A percentile compares a stretch with the other conserved stretches of the same genome.
These are phyloP conservation scores for Aeoliscus strigatus DNA, from an alignment of 2,797 vertebrate species.

Conservation along the genomic window DNA sequence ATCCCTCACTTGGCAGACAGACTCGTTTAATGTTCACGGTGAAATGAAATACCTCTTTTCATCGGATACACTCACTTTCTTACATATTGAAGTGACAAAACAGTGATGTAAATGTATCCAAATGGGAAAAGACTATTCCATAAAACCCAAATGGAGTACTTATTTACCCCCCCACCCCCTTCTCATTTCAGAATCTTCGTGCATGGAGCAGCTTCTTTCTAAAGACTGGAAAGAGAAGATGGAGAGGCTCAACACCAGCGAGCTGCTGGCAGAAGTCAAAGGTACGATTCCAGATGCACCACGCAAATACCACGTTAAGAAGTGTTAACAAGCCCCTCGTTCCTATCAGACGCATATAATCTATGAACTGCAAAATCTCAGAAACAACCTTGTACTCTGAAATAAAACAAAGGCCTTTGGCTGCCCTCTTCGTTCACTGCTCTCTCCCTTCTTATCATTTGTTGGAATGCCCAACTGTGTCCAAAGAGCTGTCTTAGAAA, in stretches of 20 bases:
- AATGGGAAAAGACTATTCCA: slow-evolving; percentile 1
- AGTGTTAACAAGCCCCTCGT: slow-evolving; percentile 34
- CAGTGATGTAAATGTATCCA: slow-evolving; percentile 11
- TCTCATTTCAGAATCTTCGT: slow-evolving; percentile 80
- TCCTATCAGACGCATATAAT: slow-evolving; percentile 50
- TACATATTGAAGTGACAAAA: slow-evolving; percentile 16
- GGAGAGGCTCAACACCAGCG: slow-evolving; percentile 92
- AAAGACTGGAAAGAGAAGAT: slow-evolving; percentile 99
- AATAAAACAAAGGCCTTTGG: slow-evolving; percentile 64
- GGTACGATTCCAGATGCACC: slow-evolving; percentile 68
- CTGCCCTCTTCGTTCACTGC: slow-evolving; percentile 52
- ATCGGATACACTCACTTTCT: slow-evolving; percentile 17
- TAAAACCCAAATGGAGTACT: neutral
- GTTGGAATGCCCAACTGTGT: slow-evolving; percentile 53
- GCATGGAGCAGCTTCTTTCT: slow-evolving; percentile 93
- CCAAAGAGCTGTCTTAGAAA: slow-evolving; percentile 57
- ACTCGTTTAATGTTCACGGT: slow-evolving; percentile 47
- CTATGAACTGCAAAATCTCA: slow-evolving; percentile 49
- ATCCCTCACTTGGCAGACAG: slow-evolving; percentile 42
- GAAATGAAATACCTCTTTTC: slow-evolving; percentile 37
- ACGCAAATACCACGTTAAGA: slow-evolving; percentile 17
- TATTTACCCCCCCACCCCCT: neutral
- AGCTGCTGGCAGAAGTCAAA: slow-evolving; percentile 95
- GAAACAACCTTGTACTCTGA: slow-evolving; percentile 49
- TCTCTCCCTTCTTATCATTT: slow-evolving; percentile 56